Base-by-base conservation (phyloP, 2,797 vertebrate genomes). In the Eulemur albifrons region DNA sequence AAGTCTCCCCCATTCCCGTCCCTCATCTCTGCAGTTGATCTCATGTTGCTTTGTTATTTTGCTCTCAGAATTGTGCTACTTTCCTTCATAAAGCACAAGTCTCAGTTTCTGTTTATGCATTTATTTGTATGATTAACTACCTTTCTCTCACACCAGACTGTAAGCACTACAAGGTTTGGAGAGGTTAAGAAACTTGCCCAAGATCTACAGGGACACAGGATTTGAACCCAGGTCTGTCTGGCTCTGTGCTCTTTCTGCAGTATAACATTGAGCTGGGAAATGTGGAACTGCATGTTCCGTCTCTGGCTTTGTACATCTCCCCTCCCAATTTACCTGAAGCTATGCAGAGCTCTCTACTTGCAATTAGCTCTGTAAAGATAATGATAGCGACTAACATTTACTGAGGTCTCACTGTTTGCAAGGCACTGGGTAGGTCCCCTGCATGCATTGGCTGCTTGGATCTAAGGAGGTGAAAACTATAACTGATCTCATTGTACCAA, bases 281-380 rank as follows among this genome's bases (percentile, higher is more conserved):
- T 5, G 3, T 0, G 7, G 54, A 63, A 38, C 20, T 52, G 20
- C 1, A 5, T 0, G 8, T 35, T 48, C 13, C 6, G 30, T 27
- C n/a, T 1, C 2, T 14, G 17, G 40, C 54, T 57, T 25, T 38
- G n/a, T 23, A 21, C 30, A 8, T 67, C 63, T 87, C 7, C 32
- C 27, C 61, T 73, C n/a, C 25, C n/a, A 5, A 4, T 65, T 57
- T 23, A 21, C 21, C 50, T 57, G 6, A 14, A 18, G 43, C 61
- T 40, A 5, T 21, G 38, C 18, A 13, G 65, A 72, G 40, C 43
- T 57, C 76, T 82, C 14, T 40, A 10, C 40, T 92, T 79, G 65
- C 25, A 43, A 3, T 75, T 40, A 52, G 57, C 79, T 83, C 18
- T 50, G 17, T n/a, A 35, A 72, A 67, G 80, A 93, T 50, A 23